Conservation (phyloP, 1,140 invertebrate species). For the Drosophila nigrodunni region DNA sequence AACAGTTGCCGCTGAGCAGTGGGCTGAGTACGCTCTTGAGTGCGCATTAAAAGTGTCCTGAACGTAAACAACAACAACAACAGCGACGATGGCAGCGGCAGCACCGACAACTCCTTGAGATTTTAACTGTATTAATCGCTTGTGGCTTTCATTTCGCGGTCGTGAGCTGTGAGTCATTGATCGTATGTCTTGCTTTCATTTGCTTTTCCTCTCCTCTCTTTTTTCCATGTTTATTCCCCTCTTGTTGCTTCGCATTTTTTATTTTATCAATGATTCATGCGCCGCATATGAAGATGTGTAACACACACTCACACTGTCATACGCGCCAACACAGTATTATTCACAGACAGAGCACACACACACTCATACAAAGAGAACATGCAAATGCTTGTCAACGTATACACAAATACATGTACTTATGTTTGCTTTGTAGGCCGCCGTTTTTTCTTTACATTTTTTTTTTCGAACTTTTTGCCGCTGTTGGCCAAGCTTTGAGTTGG, state of each 20-base stretch:
- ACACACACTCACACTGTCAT: conserved; percentile 37
- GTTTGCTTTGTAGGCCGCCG: conserved; percentile 35
- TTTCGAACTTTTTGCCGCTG: background rate
- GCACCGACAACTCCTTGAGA: conserved; percentile 2
- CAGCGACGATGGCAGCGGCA: background rate
- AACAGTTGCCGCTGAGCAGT: conserved; percentile 22
- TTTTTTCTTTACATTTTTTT: conserved; percentile 7
- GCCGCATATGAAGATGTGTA: conserved; percentile 69
- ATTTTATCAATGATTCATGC: conserved; percentile 80
- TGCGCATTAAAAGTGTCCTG: conserved; percentile 30
- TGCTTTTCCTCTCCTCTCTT: background rate
- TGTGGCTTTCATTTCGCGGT: conserved; percentile 14
- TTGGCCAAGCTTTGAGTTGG: conserved; percentile 51
- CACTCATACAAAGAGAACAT: conserved; percentile 63
- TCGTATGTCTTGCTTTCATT: conserved; percentile 69
- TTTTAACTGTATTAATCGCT: background rate
- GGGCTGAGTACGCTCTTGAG: conserved; percentile 14
- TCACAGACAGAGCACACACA: conserved; percentile 22
- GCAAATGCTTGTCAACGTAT: conserved; percentile 63
- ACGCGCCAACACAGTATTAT: conserved; percentile 7
- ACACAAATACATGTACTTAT: conserved; percentile 27
- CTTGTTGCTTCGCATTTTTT: conserved; percentile 46
- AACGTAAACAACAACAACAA: background rate
- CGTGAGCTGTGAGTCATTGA: conserved; percentile 44
- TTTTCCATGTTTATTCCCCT: background rate